A percentile compares a stretch with the other conserved stretches of the same genome.
Conservation (phyloP, 2,113 vertebrate genomes). For the Lophius piscatorius region DNA sequence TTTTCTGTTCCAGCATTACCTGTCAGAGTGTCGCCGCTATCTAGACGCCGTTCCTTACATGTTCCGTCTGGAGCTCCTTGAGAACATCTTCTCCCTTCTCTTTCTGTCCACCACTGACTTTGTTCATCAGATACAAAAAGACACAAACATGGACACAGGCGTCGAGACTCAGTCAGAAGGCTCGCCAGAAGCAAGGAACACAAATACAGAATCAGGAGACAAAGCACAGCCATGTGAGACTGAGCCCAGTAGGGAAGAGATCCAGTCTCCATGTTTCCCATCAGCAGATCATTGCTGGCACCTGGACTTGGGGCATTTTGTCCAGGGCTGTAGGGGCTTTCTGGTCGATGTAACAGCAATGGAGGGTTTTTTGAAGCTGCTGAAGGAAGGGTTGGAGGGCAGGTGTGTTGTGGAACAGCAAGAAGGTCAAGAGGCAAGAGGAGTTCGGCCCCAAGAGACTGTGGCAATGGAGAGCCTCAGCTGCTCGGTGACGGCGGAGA, state of each 20-base stretch:
- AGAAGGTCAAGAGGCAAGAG: conserved; percentile 72
- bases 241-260: conserved; percentile 1
- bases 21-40: conserved; percentile 89
- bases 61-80: conserved; percentile 92
- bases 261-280: conserved; percentile 13
- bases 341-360: conserved; percentile 84
- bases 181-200: background rate
- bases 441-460: conserved; percentile 63
- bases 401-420: conserved; percentile 82
- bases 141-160: conserved; percentile 8
- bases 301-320: conserved; percentile 85
- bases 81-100: conserved; percentile 97
- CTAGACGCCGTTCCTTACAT: conserved; percentile 85
- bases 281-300: conserved; percentile 24
- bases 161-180: background rate
- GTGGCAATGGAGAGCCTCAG: conserved; percentile 80
- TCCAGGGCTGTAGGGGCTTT: conserved; percentile 83
- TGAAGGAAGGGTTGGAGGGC: conserved; percentile 87
- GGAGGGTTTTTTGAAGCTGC: conserved; percentile 87
- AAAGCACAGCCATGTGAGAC: conserved; percentile 8
- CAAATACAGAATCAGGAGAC: conserved; percentile 5
- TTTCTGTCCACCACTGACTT: conserved; percentile 90
- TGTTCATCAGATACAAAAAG: conserved; percentile 43
- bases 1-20: conserved; percentile 83
- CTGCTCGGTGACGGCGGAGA: conserved; percentile 81